Base-by-base conservation (phyloP, 2,888 invertebrate genomes). In the Melikaiella ostensackeni region DNA sequence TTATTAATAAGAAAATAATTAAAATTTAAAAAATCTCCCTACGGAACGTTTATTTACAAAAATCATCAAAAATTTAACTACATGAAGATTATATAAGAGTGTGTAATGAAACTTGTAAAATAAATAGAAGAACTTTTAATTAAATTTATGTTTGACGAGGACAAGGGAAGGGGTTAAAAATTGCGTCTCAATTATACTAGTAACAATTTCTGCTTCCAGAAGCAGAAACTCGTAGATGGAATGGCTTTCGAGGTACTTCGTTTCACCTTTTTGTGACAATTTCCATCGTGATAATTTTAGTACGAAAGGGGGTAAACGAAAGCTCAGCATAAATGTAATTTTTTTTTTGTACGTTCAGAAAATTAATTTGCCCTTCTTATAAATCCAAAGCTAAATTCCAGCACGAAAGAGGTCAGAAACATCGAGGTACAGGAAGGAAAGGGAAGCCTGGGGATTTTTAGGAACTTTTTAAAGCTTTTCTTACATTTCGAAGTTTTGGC, bases 401-500 rank as follows among this genome's bases (percentile, higher is more conserved):
- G 7, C 27, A 27, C 7, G 3, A 30, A 24, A 33, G 16, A 27
- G 16, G 2, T 9, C 19, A 19, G 8, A 62, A 62, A 62, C 1
- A 16, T 33, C 2, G 3, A 27, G 19, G 9, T n/a, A 62, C 33
- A 33, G 61, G 19, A n/a, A 62, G 13, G 30, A 62, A 62, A 62
- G 30, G n/a, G 16, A 62, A 62, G 16, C 8, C 30, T 62, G 27
- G n/a, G 61, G 6, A 62, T 62, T 62, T 62, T 33, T 19, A 33
- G 61, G 3, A 59, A 33, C 61, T 33, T 62, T 62, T 62, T 62
- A 62, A 62, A 62, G 33, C 61, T 33, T 62, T 62, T 2, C 46
- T 7, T 19, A 5, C 46, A 19, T 46, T 7, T 7, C 7, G n/a
- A 62, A 62, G 61, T 62, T 62, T 62, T 33, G n/a, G n/a, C n/a